These are phyloP conservation scores for Enteromius thamalakanensis DNA, from an alignment of 2,797 vertebrate genomes.

Conservation along the genomic window DNA sequence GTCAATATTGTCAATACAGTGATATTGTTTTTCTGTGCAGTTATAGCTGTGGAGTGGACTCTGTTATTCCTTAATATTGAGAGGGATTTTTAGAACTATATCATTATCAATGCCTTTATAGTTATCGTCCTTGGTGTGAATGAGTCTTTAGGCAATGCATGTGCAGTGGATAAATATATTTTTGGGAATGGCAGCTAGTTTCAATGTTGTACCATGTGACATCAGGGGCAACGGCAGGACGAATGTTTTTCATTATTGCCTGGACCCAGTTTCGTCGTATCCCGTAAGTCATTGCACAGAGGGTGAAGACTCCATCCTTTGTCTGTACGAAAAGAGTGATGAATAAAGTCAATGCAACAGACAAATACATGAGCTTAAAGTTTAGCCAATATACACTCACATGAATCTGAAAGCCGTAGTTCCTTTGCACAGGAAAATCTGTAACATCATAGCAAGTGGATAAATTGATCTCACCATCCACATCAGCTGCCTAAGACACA, in stretches of 20 bases:
- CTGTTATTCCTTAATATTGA: no score
- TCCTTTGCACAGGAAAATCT: constrained; percentile 85
- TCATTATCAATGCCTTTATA: no score
- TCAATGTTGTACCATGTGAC: constrained; percentile 79
- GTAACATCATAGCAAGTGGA: constrained; percentile 86
- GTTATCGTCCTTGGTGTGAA: no score
- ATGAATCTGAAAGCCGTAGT: constrained; percentile 91
- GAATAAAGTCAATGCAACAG: neutral
- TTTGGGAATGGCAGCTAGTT: neutral
- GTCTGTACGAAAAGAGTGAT: constrained; percentile 72
- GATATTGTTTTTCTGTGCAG: no score
- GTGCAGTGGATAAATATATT: neutral
- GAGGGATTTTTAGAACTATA: no score
- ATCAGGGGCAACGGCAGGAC: constrained; percentile 77
- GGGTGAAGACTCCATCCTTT: constrained; percentile 86
- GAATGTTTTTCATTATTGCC: constrained; percentile 90
- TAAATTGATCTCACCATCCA: constrained; percentile 88
- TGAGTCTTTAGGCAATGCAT: no score
- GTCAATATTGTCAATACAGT: no score
- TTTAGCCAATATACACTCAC: constrained; percentile 71
- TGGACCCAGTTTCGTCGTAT: constrained; percentile 93
- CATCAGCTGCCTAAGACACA: constrained; percentile 81
- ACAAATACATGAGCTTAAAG: neutral
- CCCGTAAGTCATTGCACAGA: constrained; percentile 91
- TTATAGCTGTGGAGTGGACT: no score